Base-by-base conservation (phyloP, 1,140 invertebrate genomes). In the Physella acuta region DNA sequence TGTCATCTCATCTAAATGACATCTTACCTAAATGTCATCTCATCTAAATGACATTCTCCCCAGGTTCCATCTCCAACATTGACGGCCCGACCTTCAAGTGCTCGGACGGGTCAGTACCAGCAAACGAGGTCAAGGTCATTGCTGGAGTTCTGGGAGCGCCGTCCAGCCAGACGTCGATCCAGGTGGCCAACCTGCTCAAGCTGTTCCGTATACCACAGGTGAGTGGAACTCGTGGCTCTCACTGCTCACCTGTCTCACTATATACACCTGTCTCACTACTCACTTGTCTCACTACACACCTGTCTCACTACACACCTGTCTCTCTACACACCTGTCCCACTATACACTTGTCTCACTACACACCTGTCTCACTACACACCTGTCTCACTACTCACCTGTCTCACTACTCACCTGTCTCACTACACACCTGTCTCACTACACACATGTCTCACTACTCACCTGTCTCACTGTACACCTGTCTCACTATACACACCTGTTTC, bases 161-260 rank as follows among this genome's bases (percentile, higher is more conserved):
- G 0, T 95, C 93, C 55, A 95, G 93, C 76, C 94, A 97, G 49
- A 97, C 94, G 17, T 97, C 94, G 3, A 96, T 97, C 72, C 94
- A 97, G 88, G 94, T 98, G 28, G 94, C 95, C 44, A 97, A 97
- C 88, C 88, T 98, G 58, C 86, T 98, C 51, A 89, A 95, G 52
- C 90, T 98, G 5, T 98, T 97, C 85, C 93, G 92, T 83, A 97
- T 97, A 83, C 95, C 95, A 20, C 95, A 97, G 90, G 94, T 97
- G 85, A 79, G 76, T 53, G 24, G 31, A 36, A 31, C 20, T 20
- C 39, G 39, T 44, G 39, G 39, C 8, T 8, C 39, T 8, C 39
- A 8, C 20, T 20, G 8, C 8, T 44, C 20, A 44, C 39, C 8
- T 20, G 8, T 44, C 39, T 44, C 8, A 44, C 8, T 44, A 44